Evolutionary conservation across 2,113 vertebrate species (phyloP).

Genomic region (Cyprinodon brontotheroides): DNA sequence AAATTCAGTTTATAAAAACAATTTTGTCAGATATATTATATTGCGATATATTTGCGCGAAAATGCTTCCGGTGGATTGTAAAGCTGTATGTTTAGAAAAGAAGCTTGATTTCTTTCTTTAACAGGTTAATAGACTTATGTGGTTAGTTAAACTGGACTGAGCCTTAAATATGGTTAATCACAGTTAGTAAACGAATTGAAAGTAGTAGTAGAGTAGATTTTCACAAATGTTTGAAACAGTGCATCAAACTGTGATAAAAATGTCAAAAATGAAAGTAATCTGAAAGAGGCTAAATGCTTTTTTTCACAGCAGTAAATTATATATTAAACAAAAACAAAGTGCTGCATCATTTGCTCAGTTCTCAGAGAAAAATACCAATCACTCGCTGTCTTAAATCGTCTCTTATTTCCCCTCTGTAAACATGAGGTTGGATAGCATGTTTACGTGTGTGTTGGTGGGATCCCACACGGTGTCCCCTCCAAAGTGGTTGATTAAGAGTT

Average conservation of each 20-base stretch:
- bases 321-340: constrained; percentile 33
- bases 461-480: constrained; percentile 9
- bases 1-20: too few species aligned
- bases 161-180: too few species aligned
- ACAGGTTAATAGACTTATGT: not conserved
- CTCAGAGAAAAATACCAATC: constrained; percentile 51
- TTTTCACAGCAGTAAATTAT: not conserved
- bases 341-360: constrained; percentile 45
- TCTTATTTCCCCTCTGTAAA: constrained; percentile 39
- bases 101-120: not conserved
- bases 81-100: too few species aligned
- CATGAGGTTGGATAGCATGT: constrained; percentile 45
- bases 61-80: too few species aligned
- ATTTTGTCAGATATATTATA: too few species aligned
- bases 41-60: too few species aligned
- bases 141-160: not conserved
- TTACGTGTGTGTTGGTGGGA: constrained; percentile 40
- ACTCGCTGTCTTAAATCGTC: constrained; percentile 31
- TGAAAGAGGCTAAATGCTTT: not conserved
- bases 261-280: not conserved
- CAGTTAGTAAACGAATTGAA: too few species aligned
- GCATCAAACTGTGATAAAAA: not conserved
- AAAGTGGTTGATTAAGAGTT: constrained; percentile 51
- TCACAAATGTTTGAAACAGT: not conserved
- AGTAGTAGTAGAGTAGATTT: too few species aligned